A percentile compares a stretch with the other conserved stretches of the same genome.
Conservation (phyloP, 2,113 vertebrate genomes). For the Nycticryphes semicollaris region DNA sequence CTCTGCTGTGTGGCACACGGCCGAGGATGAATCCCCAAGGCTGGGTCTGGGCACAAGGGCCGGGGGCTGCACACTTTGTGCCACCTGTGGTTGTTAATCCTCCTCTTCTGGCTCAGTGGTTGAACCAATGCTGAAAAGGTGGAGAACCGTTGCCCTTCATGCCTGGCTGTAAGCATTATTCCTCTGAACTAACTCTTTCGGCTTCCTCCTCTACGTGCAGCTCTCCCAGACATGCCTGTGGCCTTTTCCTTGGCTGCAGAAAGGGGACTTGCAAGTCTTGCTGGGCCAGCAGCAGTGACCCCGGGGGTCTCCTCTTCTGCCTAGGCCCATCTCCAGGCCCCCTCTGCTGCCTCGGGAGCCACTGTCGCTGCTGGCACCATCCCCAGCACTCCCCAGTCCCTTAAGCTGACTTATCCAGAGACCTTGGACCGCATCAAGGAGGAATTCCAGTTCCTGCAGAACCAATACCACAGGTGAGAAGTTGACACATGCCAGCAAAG, state of each 20-base stretch:
- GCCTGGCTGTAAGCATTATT: neutral
- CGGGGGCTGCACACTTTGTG: rapidly evolving
- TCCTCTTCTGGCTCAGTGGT: neutral
- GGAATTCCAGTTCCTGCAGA: conserved; percentile 93
- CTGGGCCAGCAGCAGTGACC: neutral
- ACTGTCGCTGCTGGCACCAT: conserved; percentile 77
- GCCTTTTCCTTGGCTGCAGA: neutral
- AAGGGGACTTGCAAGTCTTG: neutral
- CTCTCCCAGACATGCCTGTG: rapidly evolving
- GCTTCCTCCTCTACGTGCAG: neutral
- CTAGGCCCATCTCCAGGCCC: conserved; percentile 75
- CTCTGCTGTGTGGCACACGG: rapidly evolving
- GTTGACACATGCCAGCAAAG: rapidly evolving
- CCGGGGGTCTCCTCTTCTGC: neutral
- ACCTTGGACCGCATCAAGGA: conserved; percentile 93
- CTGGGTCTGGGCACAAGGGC: neutral
- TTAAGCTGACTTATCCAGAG: conserved; percentile 91
- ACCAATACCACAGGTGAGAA: conserved; percentile 88
- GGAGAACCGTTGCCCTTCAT: neutral
- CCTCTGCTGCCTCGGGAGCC: conserved; percentile 80
- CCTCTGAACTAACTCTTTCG: neutral
- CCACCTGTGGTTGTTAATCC: neutral
- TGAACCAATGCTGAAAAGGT: neutral
- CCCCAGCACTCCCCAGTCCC: conserved; percentile 82
- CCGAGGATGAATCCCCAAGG: rapidly evolving